Evolutionary conservation across 2,113 vertebrate species (phyloP).

Genomic region (Nothocercus nigrocapillus): DNA sequence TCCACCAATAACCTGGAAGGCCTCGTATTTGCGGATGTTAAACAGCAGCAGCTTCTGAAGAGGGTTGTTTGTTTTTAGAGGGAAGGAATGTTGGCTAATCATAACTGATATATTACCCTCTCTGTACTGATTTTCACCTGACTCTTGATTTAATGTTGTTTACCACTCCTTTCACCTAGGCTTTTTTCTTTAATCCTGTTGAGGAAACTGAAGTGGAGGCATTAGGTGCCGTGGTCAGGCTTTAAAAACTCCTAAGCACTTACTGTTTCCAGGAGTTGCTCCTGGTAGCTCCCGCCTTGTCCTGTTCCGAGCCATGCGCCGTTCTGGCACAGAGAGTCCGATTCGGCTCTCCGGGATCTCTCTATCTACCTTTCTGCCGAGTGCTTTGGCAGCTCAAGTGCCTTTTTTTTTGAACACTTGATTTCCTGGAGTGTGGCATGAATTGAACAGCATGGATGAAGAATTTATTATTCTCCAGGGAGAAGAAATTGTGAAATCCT

Average conservation of each 20-base stretch:
- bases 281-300: constrained; percentile 20
- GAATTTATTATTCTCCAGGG: constrained; percentile 65
- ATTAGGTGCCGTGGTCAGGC: not conserved
- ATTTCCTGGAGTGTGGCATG: constrained; percentile 66
- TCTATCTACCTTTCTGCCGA: constrained; percentile 50
- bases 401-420: constrained; percentile 64
- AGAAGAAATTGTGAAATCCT: constrained; percentile 61
- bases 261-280: not conserved
- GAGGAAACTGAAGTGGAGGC: not conserved
- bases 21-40: not conserved
- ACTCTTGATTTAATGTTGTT: not conserved
- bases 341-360: constrained; percentile 45
- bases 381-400: constrained; percentile 64
- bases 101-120: not conserved
- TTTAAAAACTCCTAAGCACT: constrained; percentile 2
- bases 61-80: not conserved
- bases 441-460: constrained; percentile 71
- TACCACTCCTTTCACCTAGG: not conserved
- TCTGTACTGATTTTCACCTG: not conserved
- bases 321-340: constrained; percentile 25
- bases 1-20: not conserved
- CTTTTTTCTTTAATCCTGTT: not conserved
- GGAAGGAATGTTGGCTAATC: constrained; percentile 36
- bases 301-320: not conserved
- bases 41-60: not conserved